phyloP scores from a whole-genome alignment of 2,797 vertebrate species.

The Pangasius mekongensis region DNA sequence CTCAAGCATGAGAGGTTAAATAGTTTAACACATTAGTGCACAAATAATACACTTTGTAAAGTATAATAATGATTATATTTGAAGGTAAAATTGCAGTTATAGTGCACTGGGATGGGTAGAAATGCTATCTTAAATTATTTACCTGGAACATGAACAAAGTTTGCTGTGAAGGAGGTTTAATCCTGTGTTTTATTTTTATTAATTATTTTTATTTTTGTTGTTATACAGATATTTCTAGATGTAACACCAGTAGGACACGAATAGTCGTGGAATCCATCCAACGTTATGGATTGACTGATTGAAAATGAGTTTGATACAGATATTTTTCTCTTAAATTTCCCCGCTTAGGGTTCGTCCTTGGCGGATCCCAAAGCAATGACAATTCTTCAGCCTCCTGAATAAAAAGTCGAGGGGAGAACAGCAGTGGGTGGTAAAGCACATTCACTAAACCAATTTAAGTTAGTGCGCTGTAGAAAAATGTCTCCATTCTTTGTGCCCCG shows the following conservation, averaged over 20 bases:
- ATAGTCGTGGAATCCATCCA: not conserved
- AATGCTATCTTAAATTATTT: not conserved
- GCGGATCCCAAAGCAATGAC: constrained; percentile 12
- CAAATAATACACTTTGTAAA: not conserved
- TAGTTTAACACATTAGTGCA: not conserved
- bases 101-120: not conserved
- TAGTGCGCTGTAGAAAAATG: constrained; percentile 61
- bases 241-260: not conserved
- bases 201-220: too few species aligned
- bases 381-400: constrained; percentile 22
- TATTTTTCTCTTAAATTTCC: not conserved
- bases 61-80: not conserved
- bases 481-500: constrained; percentile 57
- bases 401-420: constrained; percentile 17
- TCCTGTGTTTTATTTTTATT: not conserved
- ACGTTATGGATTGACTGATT: not conserved
- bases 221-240: not conserved
- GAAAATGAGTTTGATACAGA: not conserved
- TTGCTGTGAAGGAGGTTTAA: not conserved
- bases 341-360: constrained; percentile 9
- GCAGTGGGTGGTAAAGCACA: constrained; percentile 54
- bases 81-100: not conserved
- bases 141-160: not conserved
- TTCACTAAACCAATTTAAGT: constrained; percentile 57
- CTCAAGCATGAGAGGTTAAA: not conserved